phyloP scores from a whole-genome alignment of 1,140 invertebrate species.

The Trichogramma pretiosum region DNA sequence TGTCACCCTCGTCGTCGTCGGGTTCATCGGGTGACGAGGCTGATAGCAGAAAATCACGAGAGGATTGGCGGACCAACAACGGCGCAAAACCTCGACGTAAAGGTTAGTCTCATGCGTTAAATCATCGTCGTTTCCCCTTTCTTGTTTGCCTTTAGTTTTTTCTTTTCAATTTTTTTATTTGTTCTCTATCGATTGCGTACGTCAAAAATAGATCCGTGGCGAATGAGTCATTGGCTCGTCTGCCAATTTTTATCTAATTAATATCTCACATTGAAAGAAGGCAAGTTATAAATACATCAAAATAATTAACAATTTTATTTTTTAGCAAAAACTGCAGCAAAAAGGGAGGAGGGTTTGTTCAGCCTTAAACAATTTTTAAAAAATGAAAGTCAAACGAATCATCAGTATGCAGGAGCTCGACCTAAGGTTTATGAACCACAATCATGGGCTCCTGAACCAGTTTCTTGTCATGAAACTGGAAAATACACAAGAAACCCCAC shows the following conservation, averaged over 20 bases:
- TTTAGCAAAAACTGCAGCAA: constrained; percentile 24
- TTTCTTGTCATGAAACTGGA: constrained; percentile 21
- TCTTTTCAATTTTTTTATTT: background rate
- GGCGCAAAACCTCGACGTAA: constrained; percentile 1
- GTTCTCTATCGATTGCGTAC: too few relatives aligned
- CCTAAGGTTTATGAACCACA: constrained; percentile 47
- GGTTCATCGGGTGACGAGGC: constrained; percentile 12
- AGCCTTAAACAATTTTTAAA: constrained; percentile 75
- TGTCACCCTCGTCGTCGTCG: constrained; percentile 14
- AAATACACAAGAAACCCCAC: constrained; percentile 42
- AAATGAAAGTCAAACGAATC: constrained; percentile 35
- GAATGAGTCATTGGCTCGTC: background rate
- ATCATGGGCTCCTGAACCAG: constrained; percentile 20
- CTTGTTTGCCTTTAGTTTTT: background rate
- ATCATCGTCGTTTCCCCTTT: background rate
- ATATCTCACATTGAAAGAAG: background rate
- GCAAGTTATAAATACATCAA: background rate
- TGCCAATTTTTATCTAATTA: background rate
- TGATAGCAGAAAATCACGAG: background rate
- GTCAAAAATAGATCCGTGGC: background rate
- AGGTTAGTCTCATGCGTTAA: constrained; percentile 5
- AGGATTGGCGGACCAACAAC: background rate
- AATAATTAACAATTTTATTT: background rate
- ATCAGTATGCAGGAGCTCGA: constrained; percentile 47
- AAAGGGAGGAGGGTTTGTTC: constrained; percentile 64